Percentiles rank a stretch among this genome's conserved stretches.
These are phyloP conservation scores for Calyptommatus sinebrachiatus DNA, from an alignment of 2,113 vertebrate genomes.

Conservation along the genomic window DNA sequence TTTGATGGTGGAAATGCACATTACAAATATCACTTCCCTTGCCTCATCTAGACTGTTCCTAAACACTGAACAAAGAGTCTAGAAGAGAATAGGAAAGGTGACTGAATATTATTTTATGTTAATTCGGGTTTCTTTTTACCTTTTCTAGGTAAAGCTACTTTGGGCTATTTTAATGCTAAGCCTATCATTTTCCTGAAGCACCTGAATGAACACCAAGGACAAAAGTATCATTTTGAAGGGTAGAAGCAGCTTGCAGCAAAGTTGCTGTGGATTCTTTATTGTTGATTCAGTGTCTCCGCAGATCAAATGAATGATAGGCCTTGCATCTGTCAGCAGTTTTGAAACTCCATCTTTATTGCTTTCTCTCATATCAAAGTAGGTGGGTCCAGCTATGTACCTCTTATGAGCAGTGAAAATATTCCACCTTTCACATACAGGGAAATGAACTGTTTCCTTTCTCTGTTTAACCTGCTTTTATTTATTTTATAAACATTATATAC, in stretches of 20 bases:
- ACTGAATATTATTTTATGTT: slow-evolving; percentile 19
- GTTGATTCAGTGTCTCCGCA: slow-evolving; percentile 66
- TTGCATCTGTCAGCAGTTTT: slow-evolving; percentile 47
- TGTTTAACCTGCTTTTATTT: background rate
- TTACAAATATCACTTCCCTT: too few species aligned
- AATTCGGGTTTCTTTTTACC: slow-evolving; percentile 12
- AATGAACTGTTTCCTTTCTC: background rate
- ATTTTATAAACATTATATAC: too few species aligned
- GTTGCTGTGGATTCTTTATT: slow-evolving; percentile 42
- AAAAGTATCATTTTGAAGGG: slow-evolving; percentile 58
- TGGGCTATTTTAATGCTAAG: slow-evolving; percentile 55
- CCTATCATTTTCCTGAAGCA: slow-evolving; percentile 52
- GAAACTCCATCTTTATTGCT: slow-evolving; percentile 20
- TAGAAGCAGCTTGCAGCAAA: background rate
- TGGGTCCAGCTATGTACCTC: background rate
- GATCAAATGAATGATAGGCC: slow-evolving; percentile 35
- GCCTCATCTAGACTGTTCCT: too few species aligned
- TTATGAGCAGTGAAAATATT: background rate
- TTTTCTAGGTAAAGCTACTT: background rate
- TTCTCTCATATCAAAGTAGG: slow-evolving; percentile 10
- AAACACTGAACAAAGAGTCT: background rate
- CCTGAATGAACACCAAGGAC: slow-evolving; percentile 54
- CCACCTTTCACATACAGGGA: background rate
- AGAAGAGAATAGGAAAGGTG: background rate
- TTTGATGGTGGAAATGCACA: too few species aligned